phyloP scores from a whole-genome alignment of 2,888 invertebrate species.

The Lasioglossum oenotherae region DNA sequence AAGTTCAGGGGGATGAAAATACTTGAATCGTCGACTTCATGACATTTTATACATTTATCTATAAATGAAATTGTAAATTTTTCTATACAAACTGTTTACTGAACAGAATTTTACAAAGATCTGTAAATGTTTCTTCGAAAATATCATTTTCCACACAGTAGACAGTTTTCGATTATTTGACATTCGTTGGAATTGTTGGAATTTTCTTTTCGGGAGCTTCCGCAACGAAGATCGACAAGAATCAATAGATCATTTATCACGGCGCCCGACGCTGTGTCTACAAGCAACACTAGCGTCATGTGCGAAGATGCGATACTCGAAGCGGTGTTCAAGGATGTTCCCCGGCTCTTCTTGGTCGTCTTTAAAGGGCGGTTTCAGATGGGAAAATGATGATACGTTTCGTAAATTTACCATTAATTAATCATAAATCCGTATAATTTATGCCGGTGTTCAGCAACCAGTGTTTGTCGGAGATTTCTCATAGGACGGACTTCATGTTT shows the following conservation, averaged over 20 bases:
- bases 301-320: not conserved
- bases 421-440: slow-evolving; percentile 44
- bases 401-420: slow-evolving; percentile 51
- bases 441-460: slow-evolving; percentile 3
- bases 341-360: not conserved
- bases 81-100: not conserved
- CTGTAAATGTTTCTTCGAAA: not conserved
- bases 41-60: not conserved
- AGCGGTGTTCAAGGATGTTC: slow-evolving; percentile 21
- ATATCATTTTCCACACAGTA: not conserved
- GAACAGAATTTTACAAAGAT: not conserved
- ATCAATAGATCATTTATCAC: not conserved
- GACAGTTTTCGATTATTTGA: not conserved
- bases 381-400: slow-evolving; percentile 58
- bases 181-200: not conserved
- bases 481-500: slow-evolving; percentile 12
- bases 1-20: not conserved
- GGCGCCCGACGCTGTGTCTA: not conserved
- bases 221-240: not conserved
- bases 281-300: not conserved
- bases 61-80: not conserved
- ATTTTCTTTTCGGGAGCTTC: not conserved
- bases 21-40: not conserved
- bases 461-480: slow-evolving; percentile 20
- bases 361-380: slow-evolving; percentile 28